These are phyloP conservation scores for Helicoverpa assulta DNA, from an alignment of 2,888 invertebrate species.

Conservation along the genomic window DNA sequence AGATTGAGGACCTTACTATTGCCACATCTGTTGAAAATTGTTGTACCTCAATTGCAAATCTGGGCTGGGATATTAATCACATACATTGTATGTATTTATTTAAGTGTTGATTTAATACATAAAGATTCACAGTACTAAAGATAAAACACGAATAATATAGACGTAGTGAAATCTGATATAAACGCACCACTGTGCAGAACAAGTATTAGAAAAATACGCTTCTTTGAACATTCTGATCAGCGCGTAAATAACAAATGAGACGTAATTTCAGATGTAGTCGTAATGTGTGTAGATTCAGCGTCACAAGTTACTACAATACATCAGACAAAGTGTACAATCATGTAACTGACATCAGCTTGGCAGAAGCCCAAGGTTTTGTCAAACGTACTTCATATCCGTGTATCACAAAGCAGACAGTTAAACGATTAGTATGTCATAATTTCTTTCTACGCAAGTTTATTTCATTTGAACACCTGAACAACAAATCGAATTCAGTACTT, in stretches of 20 bases:
- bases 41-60: too few species aligned
- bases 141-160: constrained; percentile 10
- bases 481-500: not conserved
- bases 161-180: constrained; percentile 2
- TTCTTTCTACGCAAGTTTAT: constrained; percentile 44
- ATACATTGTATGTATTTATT: too few species aligned
- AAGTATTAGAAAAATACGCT: constrained; percentile 26
- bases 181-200: not conserved
- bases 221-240: constrained; percentile 11
- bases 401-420: constrained; percentile 57
- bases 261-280: constrained; percentile 40
- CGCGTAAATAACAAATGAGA: constrained; percentile 42
- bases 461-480: constrained; percentile 15
- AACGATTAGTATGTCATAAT: constrained; percentile 64
- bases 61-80: too few species aligned
- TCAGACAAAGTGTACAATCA: constrained; percentile 55
- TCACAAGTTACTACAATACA: constrained; percentile 49
- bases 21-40: too few species aligned
- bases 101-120: too few species aligned
- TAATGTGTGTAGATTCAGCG: constrained; percentile 33
- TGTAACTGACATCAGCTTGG: constrained; percentile 75
- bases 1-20: too few species aligned
- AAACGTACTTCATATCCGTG: constrained; percentile 61
- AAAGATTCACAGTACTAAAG: not conserved
- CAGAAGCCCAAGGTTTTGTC: constrained; percentile 79